Conservation (phyloP, 1,140 invertebrate species). For the Leguminivora glycinivorella region DNA sequence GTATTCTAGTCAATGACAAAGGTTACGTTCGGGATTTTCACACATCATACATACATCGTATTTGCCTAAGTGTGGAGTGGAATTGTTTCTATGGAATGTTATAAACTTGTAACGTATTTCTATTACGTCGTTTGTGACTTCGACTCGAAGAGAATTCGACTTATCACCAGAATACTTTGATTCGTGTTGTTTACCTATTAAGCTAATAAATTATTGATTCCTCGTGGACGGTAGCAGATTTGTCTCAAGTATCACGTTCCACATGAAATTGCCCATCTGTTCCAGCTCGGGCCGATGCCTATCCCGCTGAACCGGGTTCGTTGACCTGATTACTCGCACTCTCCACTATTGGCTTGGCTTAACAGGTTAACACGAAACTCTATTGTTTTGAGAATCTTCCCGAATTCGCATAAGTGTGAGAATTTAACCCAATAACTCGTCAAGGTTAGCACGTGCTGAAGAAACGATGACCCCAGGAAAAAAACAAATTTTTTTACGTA, state of each 20-base stretch:
- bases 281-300: not conserved
- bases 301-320: not conserved
- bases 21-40: not conserved
- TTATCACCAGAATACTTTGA: too few relatives aligned
- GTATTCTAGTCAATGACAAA: not conserved
- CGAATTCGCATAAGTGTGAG: not conserved
- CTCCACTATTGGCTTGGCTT: not conserved
- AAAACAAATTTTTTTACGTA: not conserved
- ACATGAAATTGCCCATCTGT: not conserved
- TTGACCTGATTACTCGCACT: constrained; percentile 27
- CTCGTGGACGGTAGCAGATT: not conserved
- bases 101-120: too few relatives aligned
- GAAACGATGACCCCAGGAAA: not conserved
- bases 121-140: too few relatives aligned
- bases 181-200: too few relatives aligned
- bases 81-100: too few relatives aligned
- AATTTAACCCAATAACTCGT: not conserved
- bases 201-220: not conserved
- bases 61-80: too few relatives aligned
- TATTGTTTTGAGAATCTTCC: not conserved
- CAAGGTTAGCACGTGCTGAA: not conserved
- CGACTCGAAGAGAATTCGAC: too few relatives aligned
- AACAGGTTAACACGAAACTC: not conserved
- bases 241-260: not conserved
- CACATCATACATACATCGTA: not conserved